A percentile compares a stretch with the other conserved stretches of the same genome.
Evolutionary conservation across 2,888 invertebrate species (phyloP).

Genomic region (Anaspis maculata): DNA sequence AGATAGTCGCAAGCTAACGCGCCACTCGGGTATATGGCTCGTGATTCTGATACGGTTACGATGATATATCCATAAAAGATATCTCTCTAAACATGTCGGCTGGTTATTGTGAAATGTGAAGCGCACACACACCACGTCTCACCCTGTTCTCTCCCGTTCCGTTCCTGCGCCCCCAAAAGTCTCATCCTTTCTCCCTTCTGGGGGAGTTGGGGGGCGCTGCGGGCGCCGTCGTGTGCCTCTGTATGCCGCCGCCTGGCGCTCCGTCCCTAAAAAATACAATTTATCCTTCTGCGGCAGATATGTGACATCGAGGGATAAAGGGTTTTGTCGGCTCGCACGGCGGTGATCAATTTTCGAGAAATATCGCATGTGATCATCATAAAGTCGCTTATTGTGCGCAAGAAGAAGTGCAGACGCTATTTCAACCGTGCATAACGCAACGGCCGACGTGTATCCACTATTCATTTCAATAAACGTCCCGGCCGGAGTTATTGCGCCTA

Average conservation of each 20-base stretch:
- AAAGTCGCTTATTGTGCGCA: constrained; percentile 18
- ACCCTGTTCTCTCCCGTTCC: not conserved
- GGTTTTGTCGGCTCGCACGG: constrained; percentile 11
- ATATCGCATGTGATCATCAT: constrained; percentile 19
- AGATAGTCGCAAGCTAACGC: constrained; percentile 28
- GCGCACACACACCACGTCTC: too few relatives aligned
- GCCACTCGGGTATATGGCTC: constrained; percentile 30
- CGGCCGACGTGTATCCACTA: constrained; percentile 5
- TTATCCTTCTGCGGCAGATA: constrained; percentile 11
- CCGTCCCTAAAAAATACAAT: constrained; percentile 16
- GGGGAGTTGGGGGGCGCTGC: constrained; percentile 9
- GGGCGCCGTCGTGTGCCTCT: too few relatives aligned
- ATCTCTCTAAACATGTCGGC: constrained; percentile 22
- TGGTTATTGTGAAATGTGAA: constrained; percentile 20
- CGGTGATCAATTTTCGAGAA: constrained; percentile 16
- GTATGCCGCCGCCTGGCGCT: too few relatives aligned
- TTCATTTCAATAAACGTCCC: constrained; percentile 10
- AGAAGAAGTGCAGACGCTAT: constrained; percentile 13
- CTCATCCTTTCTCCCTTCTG: constrained; percentile 1
- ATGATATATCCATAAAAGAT: constrained; percentile 29
- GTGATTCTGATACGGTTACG: constrained; percentile 29
- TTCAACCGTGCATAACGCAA: too few relatives aligned
- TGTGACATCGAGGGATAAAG: constrained; percentile 15
- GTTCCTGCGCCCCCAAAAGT: constrained; percentile 4
- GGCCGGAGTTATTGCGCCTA: too few relatives aligned